Conservation (phyloP, 2,113 vertebrate genomes). For the Antechinus flavipes region DNA sequence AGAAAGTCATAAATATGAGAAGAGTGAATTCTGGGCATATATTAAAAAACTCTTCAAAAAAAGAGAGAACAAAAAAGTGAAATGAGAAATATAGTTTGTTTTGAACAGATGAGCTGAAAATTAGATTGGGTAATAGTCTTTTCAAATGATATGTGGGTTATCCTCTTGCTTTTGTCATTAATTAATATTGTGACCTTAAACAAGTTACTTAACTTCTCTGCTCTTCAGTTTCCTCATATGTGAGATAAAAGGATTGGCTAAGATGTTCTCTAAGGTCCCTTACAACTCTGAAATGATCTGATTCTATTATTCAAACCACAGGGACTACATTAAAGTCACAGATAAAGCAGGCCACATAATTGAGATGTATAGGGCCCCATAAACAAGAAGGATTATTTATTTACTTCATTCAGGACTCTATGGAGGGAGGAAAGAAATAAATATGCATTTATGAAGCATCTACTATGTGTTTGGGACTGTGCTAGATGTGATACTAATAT, state of each 20-base stretch:
- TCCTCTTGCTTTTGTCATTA: not conserved
- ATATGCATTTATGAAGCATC: no score
- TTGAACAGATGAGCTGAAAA: not conserved
- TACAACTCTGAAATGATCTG: conserved; percentile 16
- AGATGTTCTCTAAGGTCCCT: no score
- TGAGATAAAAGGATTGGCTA: no score
- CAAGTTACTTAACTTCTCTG: no score
- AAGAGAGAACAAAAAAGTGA: not conserved
- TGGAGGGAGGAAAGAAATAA: no score
- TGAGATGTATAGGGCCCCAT: not conserved
- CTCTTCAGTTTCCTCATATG: no score
- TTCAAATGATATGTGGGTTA: conserved; percentile 11
- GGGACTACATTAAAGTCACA: conserved; percentile 6
- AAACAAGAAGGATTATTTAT: conserved; percentile 12
- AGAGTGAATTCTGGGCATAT: not conserved
- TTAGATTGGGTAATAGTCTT: not conserved
- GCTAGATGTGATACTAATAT: no score
- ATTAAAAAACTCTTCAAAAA: not conserved
- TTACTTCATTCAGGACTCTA: no score
- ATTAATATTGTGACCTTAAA: no score
- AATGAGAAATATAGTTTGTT: not conserved
- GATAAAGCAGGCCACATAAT: not conserved
- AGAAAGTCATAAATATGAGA: not conserved
- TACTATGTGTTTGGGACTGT: no score
- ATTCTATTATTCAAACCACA: not conserved